Evolutionary conservation across 2,888 invertebrate species (phyloP), one percentile per base, ranked within the genome.

Genomic region (Brachylomia viminalis): DNA sequence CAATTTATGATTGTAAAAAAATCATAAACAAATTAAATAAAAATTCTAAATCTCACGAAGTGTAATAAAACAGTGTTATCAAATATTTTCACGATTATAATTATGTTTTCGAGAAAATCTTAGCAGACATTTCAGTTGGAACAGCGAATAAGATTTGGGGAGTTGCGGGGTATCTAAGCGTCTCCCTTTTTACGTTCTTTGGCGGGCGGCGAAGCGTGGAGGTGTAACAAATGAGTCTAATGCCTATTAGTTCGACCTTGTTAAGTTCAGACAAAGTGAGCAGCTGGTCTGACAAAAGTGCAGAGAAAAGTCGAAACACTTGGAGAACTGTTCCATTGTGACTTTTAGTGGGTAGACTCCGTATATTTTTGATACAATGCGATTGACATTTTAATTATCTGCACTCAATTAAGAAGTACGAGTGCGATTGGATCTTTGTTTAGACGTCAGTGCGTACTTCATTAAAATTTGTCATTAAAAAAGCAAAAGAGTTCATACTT

Each of bases 191-290:
- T 93, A 92, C 89, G 91, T 92, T 93, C 94, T 93, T 93, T 94
- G 92, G 92, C 91, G 91, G 90, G 93, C 93, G 92, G 92, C 92
- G 93, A 92, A 94, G 93, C 94, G 93, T 93, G 90, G 93, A 94
- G 93, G 94, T 93, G 94, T 94, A 94, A 94, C 94, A 93, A 94
- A 94, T 94, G 94, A 94, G 93, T 93, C 92, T 94, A 94, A 94
- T 93, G 94, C 94, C 94, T 94, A 94, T 94, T 94, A 94, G 94
- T 94, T 94, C 94, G 94, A 94, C 94, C 93, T 94, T 94, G 94
- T 94, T 94, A 94, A 94, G 94, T 94, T 93, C 93, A 92, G 93
- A 94, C 93, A 93, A 93, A 94, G 94, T 92, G 93, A 92, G 91
- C 92, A 90, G 90, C 91, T 91, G 92, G 87, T 90, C 91, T 89